A percentile compares a stretch with the other conserved stretches of the same genome.
Conservation (phyloP, 2,888 invertebrate species). For the Coelopa pilipes region DNA sequence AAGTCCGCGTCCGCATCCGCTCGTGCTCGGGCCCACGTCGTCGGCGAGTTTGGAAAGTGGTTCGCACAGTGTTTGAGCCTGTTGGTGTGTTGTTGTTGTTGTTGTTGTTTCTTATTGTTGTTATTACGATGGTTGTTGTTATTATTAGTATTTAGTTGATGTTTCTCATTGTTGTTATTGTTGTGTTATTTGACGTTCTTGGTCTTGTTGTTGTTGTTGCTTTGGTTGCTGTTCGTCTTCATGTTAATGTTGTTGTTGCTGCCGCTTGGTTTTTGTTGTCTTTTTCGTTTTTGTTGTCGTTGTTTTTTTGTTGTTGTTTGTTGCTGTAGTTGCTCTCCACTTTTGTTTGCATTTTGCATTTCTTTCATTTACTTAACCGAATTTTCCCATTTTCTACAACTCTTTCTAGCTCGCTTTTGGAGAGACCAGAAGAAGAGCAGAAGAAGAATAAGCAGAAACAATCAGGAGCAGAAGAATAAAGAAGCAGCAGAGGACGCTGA, state of each 20-base stretch:
- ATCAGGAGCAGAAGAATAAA: no score
- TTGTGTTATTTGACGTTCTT: not conserved
- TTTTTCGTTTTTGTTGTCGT: not conserved
- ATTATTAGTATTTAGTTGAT: conserved; percentile 4
- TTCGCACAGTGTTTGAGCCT: conserved; percentile 42
- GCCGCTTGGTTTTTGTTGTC: conserved; percentile 4
- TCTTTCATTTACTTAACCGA: conserved; percentile 50
- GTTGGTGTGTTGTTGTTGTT: conserved; percentile 1
- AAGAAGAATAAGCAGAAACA: no score
- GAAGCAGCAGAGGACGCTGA: no score
- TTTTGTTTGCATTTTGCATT: conserved; percentile 56
- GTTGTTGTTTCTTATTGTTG: conserved; percentile 8
- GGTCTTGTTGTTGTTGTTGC: conserved; percentile 10
- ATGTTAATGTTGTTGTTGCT: conserved; percentile 6
- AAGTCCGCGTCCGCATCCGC: conserved; percentile 27
- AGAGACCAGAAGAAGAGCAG: conserved; percentile 12
- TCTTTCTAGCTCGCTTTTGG: conserved; percentile 16
- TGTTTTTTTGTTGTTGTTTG: not conserved
- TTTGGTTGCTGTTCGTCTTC: conserved; percentile 34
- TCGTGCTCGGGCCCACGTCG: conserved; percentile 7
- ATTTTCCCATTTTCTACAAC: conserved; percentile 46
- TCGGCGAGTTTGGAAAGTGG: conserved; percentile 59
- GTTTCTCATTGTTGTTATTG: conserved; percentile 35
- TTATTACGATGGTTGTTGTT: not conserved
- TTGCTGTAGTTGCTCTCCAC: conserved; percentile 35